phyloP scores from a whole-genome alignment of 2,113 vertebrate genomes.

The Irena cyanogastra region DNA sequence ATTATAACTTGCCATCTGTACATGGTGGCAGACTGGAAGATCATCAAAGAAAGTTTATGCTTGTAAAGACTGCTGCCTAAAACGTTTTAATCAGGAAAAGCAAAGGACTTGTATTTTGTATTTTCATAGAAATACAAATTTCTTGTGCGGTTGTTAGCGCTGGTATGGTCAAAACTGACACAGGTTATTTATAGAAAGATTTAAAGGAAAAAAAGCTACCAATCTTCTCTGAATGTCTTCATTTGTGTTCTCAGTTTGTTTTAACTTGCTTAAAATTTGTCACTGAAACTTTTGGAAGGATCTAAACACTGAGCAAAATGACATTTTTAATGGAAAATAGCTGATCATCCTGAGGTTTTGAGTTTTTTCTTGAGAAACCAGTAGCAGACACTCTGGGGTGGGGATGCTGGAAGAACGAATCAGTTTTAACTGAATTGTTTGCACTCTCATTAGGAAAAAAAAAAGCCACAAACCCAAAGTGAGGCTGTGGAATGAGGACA shows the following conservation, averaged over 20 bases:
- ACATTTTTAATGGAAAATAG: not conserved
- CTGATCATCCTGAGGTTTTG: not conserved
- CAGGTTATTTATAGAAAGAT: not conserved
- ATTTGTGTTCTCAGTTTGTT: not conserved
- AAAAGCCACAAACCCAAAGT: rapidly evolving
- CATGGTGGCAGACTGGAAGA: not conserved
- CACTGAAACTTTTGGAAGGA: not conserved
- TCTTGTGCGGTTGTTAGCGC: not conserved
- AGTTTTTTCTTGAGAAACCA: not conserved
- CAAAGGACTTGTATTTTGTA: no score
- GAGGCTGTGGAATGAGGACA: not conserved
- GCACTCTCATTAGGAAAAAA: not conserved
- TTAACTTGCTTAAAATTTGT: not conserved
- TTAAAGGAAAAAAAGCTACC: not conserved
- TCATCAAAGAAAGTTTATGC: not conserved
- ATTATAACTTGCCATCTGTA: not conserved
- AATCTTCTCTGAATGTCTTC: not conserved
- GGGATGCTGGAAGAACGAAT: not conserved
- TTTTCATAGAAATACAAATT: not conserved
- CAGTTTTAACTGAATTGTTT: not conserved
- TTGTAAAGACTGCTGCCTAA: not conserved
- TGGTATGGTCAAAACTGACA: not conserved
- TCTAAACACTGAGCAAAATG: not conserved
- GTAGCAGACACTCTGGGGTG: not conserved
- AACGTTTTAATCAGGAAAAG: not conserved